phyloP scores from a whole-genome alignment of 2,888 invertebrate species.

The Netelia virgata region DNA sequence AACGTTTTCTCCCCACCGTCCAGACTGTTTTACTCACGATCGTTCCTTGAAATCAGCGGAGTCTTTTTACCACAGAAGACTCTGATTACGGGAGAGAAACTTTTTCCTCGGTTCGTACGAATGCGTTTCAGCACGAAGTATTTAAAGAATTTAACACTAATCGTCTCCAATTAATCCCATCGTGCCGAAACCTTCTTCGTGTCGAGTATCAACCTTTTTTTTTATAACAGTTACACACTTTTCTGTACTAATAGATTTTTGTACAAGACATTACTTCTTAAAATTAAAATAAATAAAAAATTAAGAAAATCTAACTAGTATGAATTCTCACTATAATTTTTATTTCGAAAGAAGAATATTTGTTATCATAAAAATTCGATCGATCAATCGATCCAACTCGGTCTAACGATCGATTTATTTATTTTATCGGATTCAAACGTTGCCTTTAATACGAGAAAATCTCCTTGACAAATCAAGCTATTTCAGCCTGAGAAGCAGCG shows the following conservation, averaged over 20 bases:
- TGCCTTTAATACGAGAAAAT: neutral
- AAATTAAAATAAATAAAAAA: no score
- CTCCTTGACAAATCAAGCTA: neutral
- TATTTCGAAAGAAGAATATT: no score
- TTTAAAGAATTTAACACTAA: conserved; percentile 66
- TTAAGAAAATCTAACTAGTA: no score
- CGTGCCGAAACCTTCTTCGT: no score
- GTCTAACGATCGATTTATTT: neutral
- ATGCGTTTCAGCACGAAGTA: conserved; percentile 16
- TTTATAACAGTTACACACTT: no score
- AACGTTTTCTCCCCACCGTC: conserved; percentile 18
- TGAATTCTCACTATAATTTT: no score
- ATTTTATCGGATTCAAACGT: neutral
- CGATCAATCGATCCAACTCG: neutral
- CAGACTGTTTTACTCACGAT: conserved; percentile 7
- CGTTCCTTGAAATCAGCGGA: conserved; percentile 45
- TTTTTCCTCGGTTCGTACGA: neutral
- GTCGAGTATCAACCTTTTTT: no score
- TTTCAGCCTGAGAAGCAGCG: neutral
- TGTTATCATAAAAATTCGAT: no score
- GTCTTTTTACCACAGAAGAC: conserved; percentile 15
- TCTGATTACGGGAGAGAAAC: conserved; percentile 11
- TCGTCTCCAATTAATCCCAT: conserved; percentile 26
- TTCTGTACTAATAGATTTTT: no score
- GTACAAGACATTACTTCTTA: no score